Percentiles rank a stretch among this genome's conserved stretches.
These are phyloP conservation scores for Parnassius mnemosyne DNA, from an alignment of 2,888 invertebrate species.

Conservation along the genomic window DNA sequence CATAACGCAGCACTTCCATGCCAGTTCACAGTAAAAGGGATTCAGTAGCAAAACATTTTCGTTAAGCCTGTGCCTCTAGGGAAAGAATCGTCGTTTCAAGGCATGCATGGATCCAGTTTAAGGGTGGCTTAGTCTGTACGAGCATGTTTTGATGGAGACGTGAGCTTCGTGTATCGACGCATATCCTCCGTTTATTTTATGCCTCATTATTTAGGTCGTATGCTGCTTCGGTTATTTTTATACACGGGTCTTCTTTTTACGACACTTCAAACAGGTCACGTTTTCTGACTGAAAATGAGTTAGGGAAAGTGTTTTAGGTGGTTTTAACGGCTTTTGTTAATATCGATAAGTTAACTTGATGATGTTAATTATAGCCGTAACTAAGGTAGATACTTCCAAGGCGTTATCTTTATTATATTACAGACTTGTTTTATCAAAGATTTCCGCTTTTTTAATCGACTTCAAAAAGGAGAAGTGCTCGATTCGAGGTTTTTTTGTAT, in stretches of 20 bases:
- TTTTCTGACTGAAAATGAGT: slow-evolving; percentile 24
- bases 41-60: slow-evolving; percentile 25
- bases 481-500: no score
- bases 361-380: background rate
- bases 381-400: no score
- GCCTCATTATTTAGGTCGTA: slow-evolving; percentile 54
- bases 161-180: slow-evolving; percentile 23
- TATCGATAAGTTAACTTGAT: background rate
- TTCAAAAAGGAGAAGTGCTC: no score
- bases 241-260: slow-evolving; percentile 21
- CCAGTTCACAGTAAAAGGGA: slow-evolving; percentile 37
- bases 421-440: no score
- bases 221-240: slow-evolving; percentile 41
- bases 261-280: slow-evolving; percentile 33
- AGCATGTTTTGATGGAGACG: slow-evolving; percentile 16
- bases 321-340: slow-evolving; percentile 4
- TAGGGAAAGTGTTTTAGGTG: slow-evolving; percentile 19
- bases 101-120: slow-evolving; percentile 5
- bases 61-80: background rate
- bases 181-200: slow-evolving; percentile 46
- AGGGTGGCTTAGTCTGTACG: slow-evolving; percentile 4
- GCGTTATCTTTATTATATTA: no score
- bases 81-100: background rate
- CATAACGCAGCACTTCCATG: slow-evolving; percentile 48
- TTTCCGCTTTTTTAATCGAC: no score